Conservation (phyloP, 2,888 invertebrate species). For the Pterostichus niger region DNA sequence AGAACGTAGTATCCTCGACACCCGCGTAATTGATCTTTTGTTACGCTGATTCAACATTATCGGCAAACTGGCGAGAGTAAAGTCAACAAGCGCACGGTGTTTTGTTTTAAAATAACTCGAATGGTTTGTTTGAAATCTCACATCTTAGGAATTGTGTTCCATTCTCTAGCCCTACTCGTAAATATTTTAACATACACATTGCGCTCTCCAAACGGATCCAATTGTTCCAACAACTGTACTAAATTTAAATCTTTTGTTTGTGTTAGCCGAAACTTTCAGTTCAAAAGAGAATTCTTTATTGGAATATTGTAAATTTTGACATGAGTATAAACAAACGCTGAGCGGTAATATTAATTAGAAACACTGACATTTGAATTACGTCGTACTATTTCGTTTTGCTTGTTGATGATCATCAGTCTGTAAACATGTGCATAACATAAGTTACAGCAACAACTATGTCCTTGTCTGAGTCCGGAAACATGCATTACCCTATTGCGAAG, state of each 20-base stretch:
- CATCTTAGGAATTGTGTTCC: slow-evolving; percentile 65
- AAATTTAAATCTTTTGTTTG: slow-evolving; percentile 53
- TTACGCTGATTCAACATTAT: slow-evolving; percentile 33
- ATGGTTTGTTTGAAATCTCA: slow-evolving; percentile 70
- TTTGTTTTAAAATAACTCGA: slow-evolving; percentile 69
- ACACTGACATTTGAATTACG: slow-evolving; percentile 40
- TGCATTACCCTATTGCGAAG: slow-evolving; percentile 51
- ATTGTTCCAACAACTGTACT: slow-evolving; percentile 59
- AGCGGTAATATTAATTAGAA: slow-evolving; percentile 28
- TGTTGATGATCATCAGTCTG: slow-evolving; percentile 57
- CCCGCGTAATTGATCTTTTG: slow-evolving; percentile 38
- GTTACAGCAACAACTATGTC: slow-evolving; percentile 47
- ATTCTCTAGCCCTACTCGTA: slow-evolving; percentile 52
- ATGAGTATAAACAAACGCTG: neutral
- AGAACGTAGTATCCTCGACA: neutral
- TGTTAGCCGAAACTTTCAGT: slow-evolving; percentile 33
- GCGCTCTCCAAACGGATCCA: slow-evolving; percentile 54
- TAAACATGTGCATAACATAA: slow-evolving; percentile 65
- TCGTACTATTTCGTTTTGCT: slow-evolving; percentile 12
- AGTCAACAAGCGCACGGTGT: slow-evolving; percentile 46
- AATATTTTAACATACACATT: slow-evolving; percentile 64
- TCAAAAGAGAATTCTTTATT: slow-evolving; percentile 42
- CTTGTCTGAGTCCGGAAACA: slow-evolving; percentile 59
- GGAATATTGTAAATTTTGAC: slow-evolving; percentile 16
- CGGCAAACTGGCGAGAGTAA: slow-evolving; percentile 24